phyloP scores from a whole-genome alignment of 2,797 vertebrate genomes.

The Fundulus diaphanus region DNA sequence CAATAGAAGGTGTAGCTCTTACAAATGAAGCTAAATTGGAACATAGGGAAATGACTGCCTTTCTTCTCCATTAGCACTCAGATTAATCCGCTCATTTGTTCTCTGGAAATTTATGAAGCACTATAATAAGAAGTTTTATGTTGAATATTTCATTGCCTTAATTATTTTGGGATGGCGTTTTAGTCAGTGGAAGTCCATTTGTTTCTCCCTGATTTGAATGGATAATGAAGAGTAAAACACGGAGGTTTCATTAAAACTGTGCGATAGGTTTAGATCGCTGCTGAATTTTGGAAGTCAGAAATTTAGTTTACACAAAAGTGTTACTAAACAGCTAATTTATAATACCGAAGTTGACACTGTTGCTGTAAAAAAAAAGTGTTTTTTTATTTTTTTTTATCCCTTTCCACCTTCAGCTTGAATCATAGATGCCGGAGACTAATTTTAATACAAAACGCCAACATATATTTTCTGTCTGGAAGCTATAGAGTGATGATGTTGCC shows the following conservation, averaged over 20 bases:
- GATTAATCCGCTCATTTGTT: slow-evolving; percentile 70
- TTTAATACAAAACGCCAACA: slow-evolving; percentile 1
- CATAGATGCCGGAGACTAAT: slow-evolving; percentile 5
- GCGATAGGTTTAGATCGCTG: slow-evolving; percentile 22
- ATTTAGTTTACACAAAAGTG: slow-evolving; percentile 17
- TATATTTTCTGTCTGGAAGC: slow-evolving; percentile 31
- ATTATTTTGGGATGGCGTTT: slow-evolving; percentile 72
- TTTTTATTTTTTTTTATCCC: neutral
- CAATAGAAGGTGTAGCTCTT: slow-evolving; percentile 49
- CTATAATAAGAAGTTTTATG: slow-evolving; percentile 77
- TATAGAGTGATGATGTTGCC: slow-evolving; percentile 31
- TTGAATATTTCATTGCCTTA: slow-evolving; percentile 80
- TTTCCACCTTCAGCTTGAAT: neutral
- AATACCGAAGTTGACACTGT: neutral
- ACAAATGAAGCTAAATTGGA: slow-evolving; percentile 59
- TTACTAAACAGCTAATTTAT: slow-evolving; percentile 2
- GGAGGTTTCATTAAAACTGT: slow-evolving; percentile 34
- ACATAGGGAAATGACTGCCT: slow-evolving; percentile 50
- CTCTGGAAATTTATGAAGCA: slow-evolving; percentile 74
- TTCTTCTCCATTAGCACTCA: slow-evolving; percentile 66
- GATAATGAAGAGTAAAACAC: slow-evolving; percentile 59
- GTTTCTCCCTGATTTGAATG: slow-evolving; percentile 59
- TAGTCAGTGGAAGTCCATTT: slow-evolving; percentile 65
- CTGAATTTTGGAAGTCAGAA: slow-evolving; percentile 23
- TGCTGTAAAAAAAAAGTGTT: neutral